A percentile compares a stretch with the other conserved stretches of the same genome.
These are phyloP conservation scores for Aphelinus certus DNA, from an alignment of 1,140 invertebrate genomes.

Conservation along the genomic window DNA sequence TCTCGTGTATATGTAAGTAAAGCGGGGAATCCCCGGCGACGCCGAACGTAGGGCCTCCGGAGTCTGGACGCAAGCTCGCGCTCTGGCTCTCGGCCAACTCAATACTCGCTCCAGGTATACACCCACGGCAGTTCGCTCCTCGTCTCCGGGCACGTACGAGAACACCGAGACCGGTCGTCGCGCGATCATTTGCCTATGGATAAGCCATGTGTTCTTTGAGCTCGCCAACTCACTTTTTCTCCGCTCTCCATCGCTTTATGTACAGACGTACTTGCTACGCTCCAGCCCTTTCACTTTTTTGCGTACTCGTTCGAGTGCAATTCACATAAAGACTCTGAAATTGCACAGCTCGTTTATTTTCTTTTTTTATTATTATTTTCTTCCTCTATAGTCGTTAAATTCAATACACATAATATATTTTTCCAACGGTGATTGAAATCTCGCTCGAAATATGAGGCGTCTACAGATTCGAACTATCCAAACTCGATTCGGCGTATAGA, in stretches of 20 bases:
- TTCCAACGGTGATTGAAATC: no score
- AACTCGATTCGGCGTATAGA: no score
- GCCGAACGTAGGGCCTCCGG: background rate
- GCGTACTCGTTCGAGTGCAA: no score
- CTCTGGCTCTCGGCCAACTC: slow-evolving; percentile 43
- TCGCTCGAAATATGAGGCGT: no score
- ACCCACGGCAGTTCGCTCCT: background rate
- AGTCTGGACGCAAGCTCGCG: slow-evolving; percentile 8
- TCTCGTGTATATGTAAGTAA: background rate
- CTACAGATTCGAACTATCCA: no score
- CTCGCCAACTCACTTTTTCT: background rate
- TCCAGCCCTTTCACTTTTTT: no score
- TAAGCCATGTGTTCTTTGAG: slow-evolving; percentile 43
- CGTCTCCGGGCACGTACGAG: slow-evolving; percentile 36
- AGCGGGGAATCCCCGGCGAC: background rate
- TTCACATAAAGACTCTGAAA: no score
- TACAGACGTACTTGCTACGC: no score
- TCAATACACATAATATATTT: no score
- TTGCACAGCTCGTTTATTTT: no score
- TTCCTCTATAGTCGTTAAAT: background rate
- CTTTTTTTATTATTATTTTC: background rate
- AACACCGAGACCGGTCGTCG: slow-evolving; percentile 18
- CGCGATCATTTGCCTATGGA: slow-evolving; percentile 45
- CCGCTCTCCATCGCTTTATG: no score
- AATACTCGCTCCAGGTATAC: slow-evolving; percentile 43